phyloP scores from a whole-genome alignment of 2,888 invertebrate species.

The Boloria selene region DNA sequence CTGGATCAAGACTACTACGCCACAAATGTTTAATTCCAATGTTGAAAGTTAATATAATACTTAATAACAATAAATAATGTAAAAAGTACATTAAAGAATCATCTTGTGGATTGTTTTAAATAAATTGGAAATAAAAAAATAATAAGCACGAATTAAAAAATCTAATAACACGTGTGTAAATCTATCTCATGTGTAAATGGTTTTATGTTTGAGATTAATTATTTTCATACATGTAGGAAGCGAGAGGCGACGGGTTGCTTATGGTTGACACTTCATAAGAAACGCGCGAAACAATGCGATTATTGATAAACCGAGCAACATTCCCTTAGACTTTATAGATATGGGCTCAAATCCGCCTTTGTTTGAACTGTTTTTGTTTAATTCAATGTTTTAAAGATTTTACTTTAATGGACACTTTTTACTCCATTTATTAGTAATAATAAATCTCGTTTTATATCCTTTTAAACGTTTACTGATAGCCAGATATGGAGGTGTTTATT shows the following conservation, averaged over 20 bases:
- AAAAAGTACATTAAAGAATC: too few relatives aligned
- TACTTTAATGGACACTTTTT: slow-evolving; percentile 4
- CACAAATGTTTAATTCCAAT: too few relatives aligned
- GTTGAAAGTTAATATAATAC: too few relatives aligned
- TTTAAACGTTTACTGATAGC: slow-evolving; percentile 18
- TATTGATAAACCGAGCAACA: slow-evolving; percentile 16
- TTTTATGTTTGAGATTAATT: slow-evolving; percentile 10
- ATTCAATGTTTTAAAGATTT: slow-evolving; percentile 18
- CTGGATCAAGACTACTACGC: too few relatives aligned
- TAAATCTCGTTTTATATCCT: slow-evolving; percentile 12
- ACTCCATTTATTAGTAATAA: slow-evolving; percentile 3
- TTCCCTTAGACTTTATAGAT: slow-evolving; percentile 28
- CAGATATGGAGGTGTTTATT: slow-evolving; percentile 10
- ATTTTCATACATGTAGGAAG: slow-evolving; percentile 18
- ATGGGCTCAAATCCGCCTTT: slow-evolving; percentile 30
- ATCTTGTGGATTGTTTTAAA: too few relatives aligned
- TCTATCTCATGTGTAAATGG: slow-evolving; percentile 3
- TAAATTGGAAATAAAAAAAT: background rate
- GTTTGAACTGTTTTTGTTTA: slow-evolving; percentile 15
- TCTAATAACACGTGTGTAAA: background rate
- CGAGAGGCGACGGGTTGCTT: slow-evolving; percentile 13
- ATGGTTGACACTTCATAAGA: slow-evolving; percentile 17
- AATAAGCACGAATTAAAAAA: background rate
- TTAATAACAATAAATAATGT: too few relatives aligned
- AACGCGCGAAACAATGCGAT: slow-evolving; percentile 15